Evolutionary conservation across 2,797 vertebrate species (phyloP).

Genomic region (Pogonophryne albipinna): DNA sequence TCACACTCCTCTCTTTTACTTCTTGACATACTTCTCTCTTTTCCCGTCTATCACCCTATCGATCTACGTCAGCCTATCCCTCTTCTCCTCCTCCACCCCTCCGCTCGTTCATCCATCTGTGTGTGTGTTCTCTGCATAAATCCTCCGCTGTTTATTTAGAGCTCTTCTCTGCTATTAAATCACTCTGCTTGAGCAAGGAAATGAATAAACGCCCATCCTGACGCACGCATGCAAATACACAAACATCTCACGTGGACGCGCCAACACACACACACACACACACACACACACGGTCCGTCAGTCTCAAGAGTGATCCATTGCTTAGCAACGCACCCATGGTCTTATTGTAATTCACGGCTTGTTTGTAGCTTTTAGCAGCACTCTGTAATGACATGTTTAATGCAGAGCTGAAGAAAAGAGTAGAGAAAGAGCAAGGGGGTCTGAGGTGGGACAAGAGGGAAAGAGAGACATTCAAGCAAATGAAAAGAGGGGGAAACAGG

Average conservation of each 20-base stretch:
- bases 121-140: conserved; percentile 46
- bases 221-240: conserved; percentile 35
- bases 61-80: conserved; percentile 35
- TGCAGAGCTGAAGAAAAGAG: conserved; percentile 62
- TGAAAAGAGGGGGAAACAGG: conserved; percentile 55
- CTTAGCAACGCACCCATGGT: conserved; percentile 89
- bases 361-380: conserved; percentile 90
- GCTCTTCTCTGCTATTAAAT: conserved; percentile 56
- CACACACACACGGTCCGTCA: conserved; percentile 47
- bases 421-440: conserved; percentile 39
- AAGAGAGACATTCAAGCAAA: conserved; percentile 45
- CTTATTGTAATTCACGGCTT: conserved; percentile 91
- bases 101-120: conserved; percentile 4
- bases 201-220: conserved; percentile 39
- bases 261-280: conserved; percentile 9
- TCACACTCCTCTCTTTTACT: conserved; percentile 34
- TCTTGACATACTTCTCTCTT: conserved; percentile 48
- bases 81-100: conserved; percentile 27
- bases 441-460: conserved; percentile 30
- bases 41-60: conserved; percentile 51
- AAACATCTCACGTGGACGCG: conserved; percentile 27
- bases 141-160: conserved; percentile 56
- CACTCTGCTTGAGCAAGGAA: conserved; percentile 57
- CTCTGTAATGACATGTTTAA: conserved; percentile 92
- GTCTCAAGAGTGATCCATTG: conserved; percentile 84